A percentile compares a stretch with the other conserved stretches of the same genome.
Evolutionary conservation across 2,797 vertebrate species (phyloP).

Genomic region (Xenopus petersii): DNA sequence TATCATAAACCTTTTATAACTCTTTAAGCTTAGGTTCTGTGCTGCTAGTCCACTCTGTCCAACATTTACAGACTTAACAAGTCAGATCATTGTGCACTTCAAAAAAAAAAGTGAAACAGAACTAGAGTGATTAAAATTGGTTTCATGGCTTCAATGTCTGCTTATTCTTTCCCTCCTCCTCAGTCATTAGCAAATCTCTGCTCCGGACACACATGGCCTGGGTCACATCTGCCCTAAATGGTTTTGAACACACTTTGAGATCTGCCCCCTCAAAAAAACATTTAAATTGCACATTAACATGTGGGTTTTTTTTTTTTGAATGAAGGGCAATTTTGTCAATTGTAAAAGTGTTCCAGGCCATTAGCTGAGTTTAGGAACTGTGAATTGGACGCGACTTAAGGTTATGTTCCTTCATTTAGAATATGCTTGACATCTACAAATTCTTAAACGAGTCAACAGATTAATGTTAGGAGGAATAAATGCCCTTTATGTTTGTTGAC

Average conservation of each 20-base stretch:
- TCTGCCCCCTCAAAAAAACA: conserved; percentile 15
- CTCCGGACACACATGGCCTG: conserved; percentile 18
- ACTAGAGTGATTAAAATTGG: neutral
- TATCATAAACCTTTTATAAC: conserved; percentile 6
- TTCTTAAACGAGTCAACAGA: conserved; percentile 7
- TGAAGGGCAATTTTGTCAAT: conserved; percentile 25
- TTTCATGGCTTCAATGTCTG: neutral
- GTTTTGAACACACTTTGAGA: conserved; percentile 28
- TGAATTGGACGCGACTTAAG: conserved; percentile 22
- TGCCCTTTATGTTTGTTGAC: conserved; percentile 29
- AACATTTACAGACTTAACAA: conserved; percentile 8
- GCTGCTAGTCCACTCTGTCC: neutral
- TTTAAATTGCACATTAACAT: conserved; percentile 31
- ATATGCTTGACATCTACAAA: neutral
- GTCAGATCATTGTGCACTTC: neutral
- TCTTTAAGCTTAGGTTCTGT: neutral
- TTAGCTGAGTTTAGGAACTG: conserved; percentile 20
- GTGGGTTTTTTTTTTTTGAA: conserved; percentile 17
- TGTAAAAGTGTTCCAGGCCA: conserved; percentile 33
- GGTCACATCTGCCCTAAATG: conserved; percentile 37
- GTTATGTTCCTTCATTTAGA: conserved; percentile 11
- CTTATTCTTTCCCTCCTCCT: conserved; percentile 2
- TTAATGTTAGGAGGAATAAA: conserved; percentile 31
- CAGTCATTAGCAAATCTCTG: neutral
- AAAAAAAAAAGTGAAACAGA: conserved; percentile 2